Evolutionary conservation across 1,140 invertebrate species (phyloP).

Genomic region (Drosophila arawakana): DNA sequence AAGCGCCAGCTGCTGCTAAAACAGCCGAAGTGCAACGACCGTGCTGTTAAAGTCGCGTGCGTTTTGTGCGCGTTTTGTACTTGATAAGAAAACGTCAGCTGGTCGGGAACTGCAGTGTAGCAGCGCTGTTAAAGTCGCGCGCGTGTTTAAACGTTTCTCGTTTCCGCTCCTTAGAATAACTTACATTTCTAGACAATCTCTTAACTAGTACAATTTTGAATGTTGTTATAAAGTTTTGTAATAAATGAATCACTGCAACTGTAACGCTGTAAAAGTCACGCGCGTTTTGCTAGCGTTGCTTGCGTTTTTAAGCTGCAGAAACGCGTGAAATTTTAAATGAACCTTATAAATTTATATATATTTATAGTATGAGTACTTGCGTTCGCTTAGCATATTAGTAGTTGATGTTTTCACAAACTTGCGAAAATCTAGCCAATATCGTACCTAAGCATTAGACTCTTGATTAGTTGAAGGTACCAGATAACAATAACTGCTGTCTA

Average conservation of each 20-base stretch:
- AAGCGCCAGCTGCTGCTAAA: conserved; percentile 30
- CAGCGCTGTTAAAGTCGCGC: background rate
- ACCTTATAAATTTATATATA: too few relatives aligned
- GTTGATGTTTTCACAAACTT: too few relatives aligned
- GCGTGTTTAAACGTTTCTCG: background rate
- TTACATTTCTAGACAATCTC: too few relatives aligned
- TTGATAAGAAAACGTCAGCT: background rate
- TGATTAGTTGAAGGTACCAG: background rate
- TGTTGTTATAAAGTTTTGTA: too few relatives aligned
- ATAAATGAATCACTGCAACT: too few relatives aligned
- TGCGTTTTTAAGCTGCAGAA: background rate
- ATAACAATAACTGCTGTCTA: too few relatives aligned
- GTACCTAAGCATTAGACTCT: background rate
- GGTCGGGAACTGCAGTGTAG: background rate
- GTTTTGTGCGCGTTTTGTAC: background rate
- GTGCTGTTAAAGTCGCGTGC: background rate
- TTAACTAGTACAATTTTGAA: too few relatives aligned
- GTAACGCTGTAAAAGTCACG: background rate
- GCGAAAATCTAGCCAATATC: background rate
- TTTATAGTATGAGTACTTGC: too few relatives aligned
- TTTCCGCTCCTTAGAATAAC: too few relatives aligned
- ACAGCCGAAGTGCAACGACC: conserved; percentile 6
- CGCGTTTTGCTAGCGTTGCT: background rate
- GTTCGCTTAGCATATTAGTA: background rate
- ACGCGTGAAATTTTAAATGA: background rate